Percentiles rank a stretch among this genome's conserved stretches.
Evolutionary conservation across 2,888 invertebrate genomes (phyloP).

Genomic region (Octonoba sinensis): DNA sequence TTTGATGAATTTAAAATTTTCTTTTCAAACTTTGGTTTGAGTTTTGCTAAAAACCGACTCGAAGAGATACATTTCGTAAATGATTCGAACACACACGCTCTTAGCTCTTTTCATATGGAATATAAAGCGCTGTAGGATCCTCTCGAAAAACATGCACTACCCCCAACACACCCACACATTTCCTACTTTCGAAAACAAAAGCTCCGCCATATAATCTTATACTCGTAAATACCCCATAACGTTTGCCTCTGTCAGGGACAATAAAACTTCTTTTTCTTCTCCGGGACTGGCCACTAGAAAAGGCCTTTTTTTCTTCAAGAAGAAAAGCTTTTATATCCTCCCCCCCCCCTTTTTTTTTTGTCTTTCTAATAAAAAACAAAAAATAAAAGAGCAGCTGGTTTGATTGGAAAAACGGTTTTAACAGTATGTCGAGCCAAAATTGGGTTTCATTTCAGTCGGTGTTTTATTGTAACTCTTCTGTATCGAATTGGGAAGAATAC

Average conservation of each 20-base stretch:
- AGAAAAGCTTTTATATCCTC: slow-evolving; percentile 9
- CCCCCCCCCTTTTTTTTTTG: slow-evolving; percentile 4
- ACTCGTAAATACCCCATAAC: slow-evolving; percentile 50
- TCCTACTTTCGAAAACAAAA: slow-evolving; percentile 41
- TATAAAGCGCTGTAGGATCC: too few relatives aligned
- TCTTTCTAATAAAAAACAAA: background rate
- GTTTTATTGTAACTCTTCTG: slow-evolving; percentile 40
- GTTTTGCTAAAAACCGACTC: too few relatives aligned
- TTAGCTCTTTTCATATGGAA: too few relatives aligned
- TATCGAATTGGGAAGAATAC: slow-evolving; percentile 31
- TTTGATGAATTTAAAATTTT: too few relatives aligned
- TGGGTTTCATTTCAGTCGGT: slow-evolving; percentile 46
- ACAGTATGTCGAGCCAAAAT: slow-evolving; percentile 55
- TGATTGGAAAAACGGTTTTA: slow-evolving; percentile 61
- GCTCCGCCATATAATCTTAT: slow-evolving; percentile 44
- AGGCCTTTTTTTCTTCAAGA: background rate
- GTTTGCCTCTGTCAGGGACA: slow-evolving; percentile 50
- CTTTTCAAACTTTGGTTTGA: too few relatives aligned
- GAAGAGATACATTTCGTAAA: too few relatives aligned
- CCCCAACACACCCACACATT: background rate
- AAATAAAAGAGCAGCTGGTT: slow-evolving; percentile 41
- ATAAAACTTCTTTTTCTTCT: slow-evolving; percentile 47
- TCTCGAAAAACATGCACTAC: too few relatives aligned
- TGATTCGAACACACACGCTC: too few relatives aligned
- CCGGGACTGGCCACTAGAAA: slow-evolving; percentile 22